A percentile compares a stretch with the other conserved stretches of the same genome.
Conservation (phyloP, 2,113 vertebrate species). For the Rhynchopsitta pachyrhyncha region DNA sequence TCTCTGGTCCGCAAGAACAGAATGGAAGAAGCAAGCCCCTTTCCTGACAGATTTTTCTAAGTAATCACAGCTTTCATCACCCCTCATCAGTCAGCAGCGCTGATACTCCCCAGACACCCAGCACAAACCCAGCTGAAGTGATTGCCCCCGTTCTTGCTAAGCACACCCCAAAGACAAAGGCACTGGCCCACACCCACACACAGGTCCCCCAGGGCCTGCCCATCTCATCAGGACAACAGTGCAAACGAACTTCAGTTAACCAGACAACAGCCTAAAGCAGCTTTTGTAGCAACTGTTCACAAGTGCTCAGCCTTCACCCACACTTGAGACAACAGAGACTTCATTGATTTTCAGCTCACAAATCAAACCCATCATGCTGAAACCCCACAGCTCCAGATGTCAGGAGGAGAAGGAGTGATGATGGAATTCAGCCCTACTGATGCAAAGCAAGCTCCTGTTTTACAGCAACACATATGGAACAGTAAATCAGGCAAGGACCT, state of each 20-base stretch:
- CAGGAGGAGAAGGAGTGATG: not conserved
- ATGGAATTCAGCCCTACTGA: not conserved
- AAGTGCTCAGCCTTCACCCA: not conserved
- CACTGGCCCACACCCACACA: fast-evolving
- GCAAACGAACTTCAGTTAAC: not conserved
- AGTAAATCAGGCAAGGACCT: not conserved
- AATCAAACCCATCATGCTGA: not conserved
- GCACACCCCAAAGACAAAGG: not conserved
- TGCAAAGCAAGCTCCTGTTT: not conserved
- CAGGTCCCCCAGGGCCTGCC: not conserved
- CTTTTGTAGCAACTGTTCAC: not conserved
- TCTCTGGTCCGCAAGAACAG: not conserved
- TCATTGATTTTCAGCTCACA: not conserved
- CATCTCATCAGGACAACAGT: not conserved
- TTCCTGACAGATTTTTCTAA: not conserved
- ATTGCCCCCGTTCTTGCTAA: not conserved
- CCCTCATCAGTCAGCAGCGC: not conserved
- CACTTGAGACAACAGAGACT: not conserved
- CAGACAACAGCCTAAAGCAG: not conserved
- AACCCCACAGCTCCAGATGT: not conserved
- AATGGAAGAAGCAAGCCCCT: not conserved
- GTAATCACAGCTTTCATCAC: not conserved
- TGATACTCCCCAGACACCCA: fast-evolving
- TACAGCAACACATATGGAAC: not conserved
- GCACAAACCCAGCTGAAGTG: not conserved